Conservation (phyloP, 2,888 invertebrate genomes). For the Venusia cambrica region DNA sequence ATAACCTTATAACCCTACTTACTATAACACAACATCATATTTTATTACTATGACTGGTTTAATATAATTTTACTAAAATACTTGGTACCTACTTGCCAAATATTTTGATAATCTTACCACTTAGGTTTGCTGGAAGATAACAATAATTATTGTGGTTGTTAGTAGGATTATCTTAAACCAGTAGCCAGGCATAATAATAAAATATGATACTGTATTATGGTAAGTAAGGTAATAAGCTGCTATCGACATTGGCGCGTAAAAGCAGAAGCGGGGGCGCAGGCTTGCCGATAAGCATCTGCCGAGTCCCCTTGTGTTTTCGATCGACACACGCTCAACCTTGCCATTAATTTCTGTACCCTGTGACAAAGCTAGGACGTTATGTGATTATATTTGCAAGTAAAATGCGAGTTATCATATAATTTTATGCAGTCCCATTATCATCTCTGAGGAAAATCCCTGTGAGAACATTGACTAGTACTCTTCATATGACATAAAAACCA, state of each 20-base stretch:
- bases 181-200: too few species aligned
- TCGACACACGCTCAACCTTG: constrained; percentile 64
- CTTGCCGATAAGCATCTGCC: constrained; percentile 78
- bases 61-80: too few species aligned
- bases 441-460: constrained; percentile 45
- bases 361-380: constrained; percentile 74
- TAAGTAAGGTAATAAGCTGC: constrained; percentile 40
- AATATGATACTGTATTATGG: constrained; percentile 28
- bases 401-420: constrained; percentile 58
- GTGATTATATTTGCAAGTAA: constrained; percentile 77
- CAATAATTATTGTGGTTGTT: too few species aligned
- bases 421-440: constrained; percentile 48
- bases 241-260: constrained; percentile 42
- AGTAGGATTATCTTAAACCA: too few species aligned
- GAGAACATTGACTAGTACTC: constrained; percentile 41
- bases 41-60: too few species aligned
- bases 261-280: constrained; percentile 46
- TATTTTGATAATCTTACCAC: too few species aligned
- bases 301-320: constrained; percentile 75
- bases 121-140: too few species aligned
- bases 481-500: constrained; percentile 32
- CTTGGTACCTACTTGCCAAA: too few species aligned
- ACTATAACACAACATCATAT: too few species aligned
- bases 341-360: constrained; percentile 76
- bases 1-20: too few species aligned